phyloP scores from a whole-genome alignment of 2,888 invertebrate genomes.

The Troides helena region DNA sequence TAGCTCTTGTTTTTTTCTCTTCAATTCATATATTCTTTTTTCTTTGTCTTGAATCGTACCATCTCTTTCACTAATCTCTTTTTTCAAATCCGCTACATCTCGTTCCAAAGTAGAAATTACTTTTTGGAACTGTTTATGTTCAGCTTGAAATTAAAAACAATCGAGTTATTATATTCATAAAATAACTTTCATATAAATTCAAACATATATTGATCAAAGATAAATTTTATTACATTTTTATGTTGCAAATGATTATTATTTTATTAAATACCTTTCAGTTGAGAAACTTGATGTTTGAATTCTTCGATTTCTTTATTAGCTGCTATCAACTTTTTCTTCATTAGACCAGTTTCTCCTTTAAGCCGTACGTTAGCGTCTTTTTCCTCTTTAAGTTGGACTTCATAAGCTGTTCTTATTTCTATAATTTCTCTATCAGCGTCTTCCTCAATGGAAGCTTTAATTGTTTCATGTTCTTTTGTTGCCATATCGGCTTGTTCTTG shows the following conservation, averaged over 20 bases:
- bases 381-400: conserved; percentile 85
- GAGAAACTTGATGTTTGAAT: conserved; percentile 82
- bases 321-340: conserved; percentile 87
- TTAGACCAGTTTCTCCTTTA: conserved; percentile 91
- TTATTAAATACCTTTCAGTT: conserved; percentile 71
- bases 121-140: conserved; percentile 86
- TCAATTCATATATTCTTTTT: conserved; percentile 89
- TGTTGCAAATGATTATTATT: not conserved
- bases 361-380: conserved; percentile 87
- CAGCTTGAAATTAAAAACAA: conserved; percentile 62
- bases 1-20: conserved; percentile 91
- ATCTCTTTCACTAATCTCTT: conserved; percentile 91
- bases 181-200: not conserved
- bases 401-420: conserved; percentile 86
- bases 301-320: conserved; percentile 87
- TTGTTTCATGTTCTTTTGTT: conserved; percentile 85
- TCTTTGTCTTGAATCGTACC: conserved; percentile 92
- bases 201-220: not conserved
- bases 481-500: conserved; percentile 84
- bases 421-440: conserved; percentile 92
- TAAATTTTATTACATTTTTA: not conserved
- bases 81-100: conserved; percentile 89
- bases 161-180: not conserved
- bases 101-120: conserved; percentile 86
- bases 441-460: conserved; percentile 89